Percentiles rank a stretch among this genome's conserved stretches.
phyloP scores from a whole-genome alignment of 2,797 vertebrate genomes.

The Danio tinwini region DNA sequence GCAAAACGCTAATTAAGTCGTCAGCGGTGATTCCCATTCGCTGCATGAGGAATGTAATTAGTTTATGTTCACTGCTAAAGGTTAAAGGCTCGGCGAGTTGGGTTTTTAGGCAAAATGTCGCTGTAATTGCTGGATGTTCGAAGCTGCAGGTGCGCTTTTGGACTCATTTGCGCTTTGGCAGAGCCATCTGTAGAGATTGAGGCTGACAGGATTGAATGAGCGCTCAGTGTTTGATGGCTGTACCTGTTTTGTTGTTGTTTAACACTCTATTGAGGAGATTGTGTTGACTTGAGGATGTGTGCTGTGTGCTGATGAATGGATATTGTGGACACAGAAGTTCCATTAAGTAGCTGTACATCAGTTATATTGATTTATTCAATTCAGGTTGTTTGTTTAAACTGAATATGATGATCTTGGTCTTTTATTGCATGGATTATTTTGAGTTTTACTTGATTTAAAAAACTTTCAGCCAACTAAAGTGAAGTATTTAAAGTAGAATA shows the following conservation, averaged over 20 bases:
- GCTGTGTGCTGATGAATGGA: not conserved
- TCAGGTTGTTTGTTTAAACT: no score
- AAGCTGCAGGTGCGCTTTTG: slow-evolving; percentile 84
- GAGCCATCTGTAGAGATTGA: slow-evolving; percentile 76
- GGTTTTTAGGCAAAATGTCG: slow-evolving; percentile 63
- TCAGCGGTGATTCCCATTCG: slow-evolving; percentile 79
- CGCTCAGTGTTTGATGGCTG: slow-evolving; percentile 62
- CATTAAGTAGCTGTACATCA: no score
- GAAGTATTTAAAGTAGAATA: no score
- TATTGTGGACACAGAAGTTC: not conserved
- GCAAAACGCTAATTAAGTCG: slow-evolving; percentile 82
- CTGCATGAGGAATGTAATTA: slow-evolving; percentile 83
- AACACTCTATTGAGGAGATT: not conserved
- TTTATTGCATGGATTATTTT: no score
- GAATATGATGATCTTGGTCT: no score
- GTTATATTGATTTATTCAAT: no score
- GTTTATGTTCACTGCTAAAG: slow-evolving; percentile 97
- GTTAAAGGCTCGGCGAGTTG: slow-evolving; percentile 83
- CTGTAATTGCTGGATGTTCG: slow-evolving; percentile 81
- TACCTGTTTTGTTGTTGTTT: slow-evolving; percentile 64
- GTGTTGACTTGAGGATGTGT: not conserved
- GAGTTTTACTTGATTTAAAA: no score
- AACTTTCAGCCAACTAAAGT: no score
- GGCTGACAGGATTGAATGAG: slow-evolving; percentile 76
- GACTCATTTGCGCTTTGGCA: slow-evolving; percentile 82